Evolutionary conservation across 2,888 invertebrate species (phyloP).

Genomic region (Oxyscelio sp.): DNA sequence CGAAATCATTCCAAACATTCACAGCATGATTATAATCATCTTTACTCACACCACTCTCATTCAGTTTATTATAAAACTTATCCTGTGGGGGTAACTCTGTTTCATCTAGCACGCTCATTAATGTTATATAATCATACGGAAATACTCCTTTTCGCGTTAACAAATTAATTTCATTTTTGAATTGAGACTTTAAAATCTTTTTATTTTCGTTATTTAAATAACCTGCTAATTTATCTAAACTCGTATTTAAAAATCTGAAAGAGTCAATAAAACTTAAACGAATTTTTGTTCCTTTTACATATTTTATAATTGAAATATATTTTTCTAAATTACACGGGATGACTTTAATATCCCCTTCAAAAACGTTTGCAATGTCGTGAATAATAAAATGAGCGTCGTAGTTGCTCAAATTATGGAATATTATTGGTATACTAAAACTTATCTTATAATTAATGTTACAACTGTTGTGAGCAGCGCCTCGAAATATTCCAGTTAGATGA

Average conservation of each 20-base stretch:
- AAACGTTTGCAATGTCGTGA: not conserved
- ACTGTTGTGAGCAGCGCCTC: not conserved
- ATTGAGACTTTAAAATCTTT: constrained; percentile 23
- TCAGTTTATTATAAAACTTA: constrained; percentile 76
- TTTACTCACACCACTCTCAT: constrained; percentile 59
- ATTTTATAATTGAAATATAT: constrained; percentile 75
- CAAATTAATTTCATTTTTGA: constrained; percentile 6
- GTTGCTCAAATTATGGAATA: not conserved
- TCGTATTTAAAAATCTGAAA: constrained; percentile 35
- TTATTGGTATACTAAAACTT: not conserved
- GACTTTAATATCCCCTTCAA: not conserved
- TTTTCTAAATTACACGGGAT: constrained; percentile 79
- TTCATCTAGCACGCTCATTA: constrained; percentile 74
- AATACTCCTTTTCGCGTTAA: constrained; percentile 75
- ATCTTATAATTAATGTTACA: constrained; percentile 18
- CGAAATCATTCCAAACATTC: constrained; percentile 50
- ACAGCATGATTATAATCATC: constrained; percentile 80
- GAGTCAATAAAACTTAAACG: constrained; percentile 43
- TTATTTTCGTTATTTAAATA: constrained; percentile 41
- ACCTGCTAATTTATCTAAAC: constrained; percentile 32
- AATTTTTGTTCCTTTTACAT: constrained; percentile 31
- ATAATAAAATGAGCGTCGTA: not conserved
- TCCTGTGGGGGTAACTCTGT: constrained; percentile 63
- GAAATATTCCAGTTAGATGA: not conserved
- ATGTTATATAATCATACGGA: constrained; percentile 81